Percentiles rank a stretch among this genome's conserved stretches.
Evolutionary conservation across 2,888 invertebrate species (phyloP).

Genomic region (Dione juno): DNA sequence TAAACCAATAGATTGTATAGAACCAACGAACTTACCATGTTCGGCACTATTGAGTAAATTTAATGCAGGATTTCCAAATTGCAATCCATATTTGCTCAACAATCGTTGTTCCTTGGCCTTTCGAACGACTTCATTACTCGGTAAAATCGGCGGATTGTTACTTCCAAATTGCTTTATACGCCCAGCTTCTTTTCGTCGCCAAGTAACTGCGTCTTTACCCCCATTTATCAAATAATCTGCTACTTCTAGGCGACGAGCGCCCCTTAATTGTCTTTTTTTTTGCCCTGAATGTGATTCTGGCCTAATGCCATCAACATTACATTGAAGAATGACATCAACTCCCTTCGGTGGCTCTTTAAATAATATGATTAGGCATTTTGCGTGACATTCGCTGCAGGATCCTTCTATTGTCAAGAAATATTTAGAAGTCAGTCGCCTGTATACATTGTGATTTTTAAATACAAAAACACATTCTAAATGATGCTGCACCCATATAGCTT

Average conservation of each 20-base stretch:
- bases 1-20: neutral
- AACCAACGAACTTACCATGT: neutral
- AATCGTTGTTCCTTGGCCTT: slow-evolving; percentile 10
- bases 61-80: neutral
- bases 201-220: slow-evolving; percentile 3
- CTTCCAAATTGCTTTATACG: neutral
- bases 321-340: slow-evolving; percentile 9
- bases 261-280: slow-evolving; percentile 10
- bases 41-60: too few relatives aligned
- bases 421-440: too few relatives aligned
- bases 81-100: neutral
- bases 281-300: neutral
- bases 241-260: neutral
- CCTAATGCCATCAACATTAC: neutral
- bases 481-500: neutral
- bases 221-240: too few relatives aligned
- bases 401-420: too few relatives aligned
- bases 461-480: neutral
- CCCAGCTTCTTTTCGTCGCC: neutral
- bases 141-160: slow-evolving; percentile 4
- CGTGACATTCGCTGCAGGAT: neutral
- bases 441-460: neutral
- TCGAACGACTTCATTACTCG: slow-evolving; percentile 3
- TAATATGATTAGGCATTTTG: neutral
- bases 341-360: neutral